phyloP scores from a whole-genome alignment of 2,797 vertebrate genomes.

The Apogon hyalosoma region DNA sequence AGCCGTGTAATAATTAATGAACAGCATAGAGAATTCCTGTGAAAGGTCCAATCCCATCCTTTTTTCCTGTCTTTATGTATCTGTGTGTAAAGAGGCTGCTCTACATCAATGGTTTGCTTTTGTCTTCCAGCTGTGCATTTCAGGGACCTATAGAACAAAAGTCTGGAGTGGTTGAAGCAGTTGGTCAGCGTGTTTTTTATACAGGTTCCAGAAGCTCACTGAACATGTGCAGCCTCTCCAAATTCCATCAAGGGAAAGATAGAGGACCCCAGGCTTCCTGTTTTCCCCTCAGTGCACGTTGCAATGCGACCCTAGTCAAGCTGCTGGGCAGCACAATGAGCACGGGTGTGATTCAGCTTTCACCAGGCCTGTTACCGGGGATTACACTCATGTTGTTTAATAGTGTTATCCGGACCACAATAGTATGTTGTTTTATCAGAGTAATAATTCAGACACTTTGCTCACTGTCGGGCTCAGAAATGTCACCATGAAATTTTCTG shows the following conservation, averaged over 20 bases:
- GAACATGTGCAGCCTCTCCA: slow-evolving; percentile 58
- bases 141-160: slow-evolving; percentile 55
- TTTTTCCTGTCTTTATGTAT: not conserved
- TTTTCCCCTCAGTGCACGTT: slow-evolving; percentile 56
- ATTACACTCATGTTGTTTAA: slow-evolving; percentile 72
- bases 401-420: slow-evolving; percentile 61
- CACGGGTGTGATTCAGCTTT: slow-evolving; percentile 73
- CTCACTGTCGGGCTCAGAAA: slow-evolving; percentile 62
- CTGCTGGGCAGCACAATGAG: slow-evolving; percentile 42
- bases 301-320: slow-evolving; percentile 51
- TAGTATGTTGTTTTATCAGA: slow-evolving; percentile 71
- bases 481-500: slow-evolving; percentile 75
- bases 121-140: slow-evolving; percentile 68
- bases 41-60: not conserved
- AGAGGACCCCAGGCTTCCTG: slow-evolving; percentile 55
- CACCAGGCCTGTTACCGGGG: slow-evolving; percentile 77
- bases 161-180: slow-evolving; percentile 50
- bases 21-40: too few species aligned
- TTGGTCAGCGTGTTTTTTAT: slow-evolving; percentile 44
- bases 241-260: slow-evolving; percentile 48
- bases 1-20: too few species aligned
- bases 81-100: not conserved
- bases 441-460: slow-evolving; percentile 65
- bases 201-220: slow-evolving; percentile 49
- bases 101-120: slow-evolving; percentile 33